A percentile compares a stretch with the other conserved stretches of the same genome.
Evolutionary conservation across 2,113 vertebrate species (phyloP).

Genomic region (Coreoperca whiteheadi): DNA sequence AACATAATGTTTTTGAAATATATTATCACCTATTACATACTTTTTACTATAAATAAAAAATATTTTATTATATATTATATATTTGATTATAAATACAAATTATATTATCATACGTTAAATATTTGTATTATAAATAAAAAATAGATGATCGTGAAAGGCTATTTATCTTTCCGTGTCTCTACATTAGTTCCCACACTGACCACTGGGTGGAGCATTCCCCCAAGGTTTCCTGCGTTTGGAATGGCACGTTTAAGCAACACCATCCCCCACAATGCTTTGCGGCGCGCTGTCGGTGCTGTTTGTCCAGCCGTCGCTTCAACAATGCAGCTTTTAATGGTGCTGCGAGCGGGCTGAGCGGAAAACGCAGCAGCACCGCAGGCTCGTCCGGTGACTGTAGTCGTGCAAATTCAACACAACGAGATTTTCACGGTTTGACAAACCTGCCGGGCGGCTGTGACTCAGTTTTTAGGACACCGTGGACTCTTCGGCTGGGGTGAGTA

Average conservation of each 20-base stretch:
- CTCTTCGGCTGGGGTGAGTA: slow-evolving; percentile 76
- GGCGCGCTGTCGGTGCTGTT: slow-evolving; percentile 64
- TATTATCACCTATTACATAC: too few relatives aligned
- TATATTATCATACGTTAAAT: too few relatives aligned
- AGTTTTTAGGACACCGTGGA: slow-evolving; percentile 32
- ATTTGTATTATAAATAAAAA: too few relatives aligned
- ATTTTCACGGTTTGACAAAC: slow-evolving; percentile 18
- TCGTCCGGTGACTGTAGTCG: slow-evolving; percentile 24
- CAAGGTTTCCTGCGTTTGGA: not conserved
- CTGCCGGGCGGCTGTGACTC: not conserved
- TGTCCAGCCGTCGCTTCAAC: slow-evolving; percentile 76
- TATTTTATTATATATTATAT: too few relatives aligned
- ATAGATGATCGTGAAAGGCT: too few relatives aligned
- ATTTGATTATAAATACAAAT: too few relatives aligned
- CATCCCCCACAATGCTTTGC: slow-evolving; percentile 79
- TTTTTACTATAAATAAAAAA: too few relatives aligned
- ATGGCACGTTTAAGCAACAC: not conserved
- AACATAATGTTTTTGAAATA: too few relatives aligned
- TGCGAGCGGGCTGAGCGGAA: slow-evolving; percentile 51
- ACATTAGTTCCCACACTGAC: not conserved
- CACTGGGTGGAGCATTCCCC: slow-evolving; percentile 56
- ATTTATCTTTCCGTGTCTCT: not conserved
- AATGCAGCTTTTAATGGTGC: slow-evolving; percentile 81
- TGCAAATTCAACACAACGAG: not conserved
- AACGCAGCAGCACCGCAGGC: slow-evolving; percentile 54